Base-by-base conservation (phyloP, 2,888 invertebrate genomes). In the Lampropteryx suffumata region DNA sequence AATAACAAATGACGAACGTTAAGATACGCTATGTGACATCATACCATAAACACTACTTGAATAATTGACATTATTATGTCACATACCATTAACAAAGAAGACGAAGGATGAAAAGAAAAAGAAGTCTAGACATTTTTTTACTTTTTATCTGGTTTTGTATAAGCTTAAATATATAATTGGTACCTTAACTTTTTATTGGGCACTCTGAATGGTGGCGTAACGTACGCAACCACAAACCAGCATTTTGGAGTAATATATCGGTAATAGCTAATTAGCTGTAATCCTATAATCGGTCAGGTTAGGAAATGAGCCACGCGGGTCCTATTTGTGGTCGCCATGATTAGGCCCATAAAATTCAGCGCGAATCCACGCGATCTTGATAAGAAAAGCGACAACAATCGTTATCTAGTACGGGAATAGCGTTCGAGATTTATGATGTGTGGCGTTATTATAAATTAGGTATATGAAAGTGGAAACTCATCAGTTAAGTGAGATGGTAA, bases 231-330 rank as follows among this genome's bases (percentile, higher is more conserved):
- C 55, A 46, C 59, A 47, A 55, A 53, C 46, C 49, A 46, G 53
- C 42, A 26, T 57, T 36, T 54, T 50, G 71, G 67, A 68, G 75
- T 72, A 70, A 73, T 79, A 76, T 87, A 88, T 85, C 73, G 82
- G 82, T 82, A 86, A 87, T 86, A 86, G 87, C 80, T 89, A 88
- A 90, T 90, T 90, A 90, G 82, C 71, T 64, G 81, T 82, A 88
- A 87, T 87, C 89, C 88, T 70, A 79, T 89, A 89, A 89, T 88
- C 84, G 89, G 81, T 69, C 84, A 86, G 87, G 85, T 88, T 85
- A 87, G 86, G 73, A 76, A 82, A 89, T 87, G 75, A 82, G 74
- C 82, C 89, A 76, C 86, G 41, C 63, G 90, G 87, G 90, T 60
- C 84, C 88, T 78, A 87, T 90, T 86, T 81, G 85, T 75, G 85